These are phyloP conservation scores for Saiga tatarica DNA, from an alignment of 2,113 vertebrate species.

Conservation along the genomic window DNA sequence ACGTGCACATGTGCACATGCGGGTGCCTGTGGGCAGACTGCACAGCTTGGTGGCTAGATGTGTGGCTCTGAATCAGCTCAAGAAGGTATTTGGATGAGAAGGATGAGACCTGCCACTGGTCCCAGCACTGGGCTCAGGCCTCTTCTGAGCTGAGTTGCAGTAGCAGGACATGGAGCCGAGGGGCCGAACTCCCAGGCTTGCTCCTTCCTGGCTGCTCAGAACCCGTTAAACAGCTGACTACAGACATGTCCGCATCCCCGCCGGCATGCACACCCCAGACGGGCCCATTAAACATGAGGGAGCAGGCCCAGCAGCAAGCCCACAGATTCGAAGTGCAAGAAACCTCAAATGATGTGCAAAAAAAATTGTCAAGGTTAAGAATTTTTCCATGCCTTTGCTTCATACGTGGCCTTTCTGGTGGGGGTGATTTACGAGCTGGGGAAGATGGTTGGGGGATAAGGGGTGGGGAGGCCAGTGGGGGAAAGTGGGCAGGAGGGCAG, in stretches of 20 bases:
- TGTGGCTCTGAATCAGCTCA: constrained; percentile 66
- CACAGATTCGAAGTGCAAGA: constrained; percentile 76
- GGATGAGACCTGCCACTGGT: constrained; percentile 3
- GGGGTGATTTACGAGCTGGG: constrained; percentile 63
- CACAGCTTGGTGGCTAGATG: constrained; percentile 60
- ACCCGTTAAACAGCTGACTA: constrained; percentile 77
- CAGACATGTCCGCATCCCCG: constrained; percentile 53
- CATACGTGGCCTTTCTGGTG: constrained; percentile 72
- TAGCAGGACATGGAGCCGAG: constrained; percentile 25
- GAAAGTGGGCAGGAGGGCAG: neutral
- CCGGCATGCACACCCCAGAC: constrained; percentile 27
- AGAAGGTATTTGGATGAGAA: constrained; percentile 27
- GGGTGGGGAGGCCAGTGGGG: neutral
- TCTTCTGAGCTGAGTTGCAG: constrained; percentile 47
- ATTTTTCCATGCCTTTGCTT: constrained; percentile 73
- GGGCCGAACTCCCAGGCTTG: constrained; percentile 55
- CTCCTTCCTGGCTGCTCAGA: constrained; percentile 57
- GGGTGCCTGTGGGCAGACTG: neutral
- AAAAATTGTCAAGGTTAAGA: constrained; percentile 65
- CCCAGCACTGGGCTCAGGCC: constrained; percentile 45
- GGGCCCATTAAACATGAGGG: constrained; percentile 65
- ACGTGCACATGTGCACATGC: fast-evolving
- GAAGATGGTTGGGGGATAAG: neutral
- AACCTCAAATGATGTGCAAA: constrained; percentile 81
- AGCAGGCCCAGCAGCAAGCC: constrained; percentile 66